Evolutionary conservation across 2,888 invertebrate genomes (phyloP).

Genomic region (Gastrophysa polygoni): DNA sequence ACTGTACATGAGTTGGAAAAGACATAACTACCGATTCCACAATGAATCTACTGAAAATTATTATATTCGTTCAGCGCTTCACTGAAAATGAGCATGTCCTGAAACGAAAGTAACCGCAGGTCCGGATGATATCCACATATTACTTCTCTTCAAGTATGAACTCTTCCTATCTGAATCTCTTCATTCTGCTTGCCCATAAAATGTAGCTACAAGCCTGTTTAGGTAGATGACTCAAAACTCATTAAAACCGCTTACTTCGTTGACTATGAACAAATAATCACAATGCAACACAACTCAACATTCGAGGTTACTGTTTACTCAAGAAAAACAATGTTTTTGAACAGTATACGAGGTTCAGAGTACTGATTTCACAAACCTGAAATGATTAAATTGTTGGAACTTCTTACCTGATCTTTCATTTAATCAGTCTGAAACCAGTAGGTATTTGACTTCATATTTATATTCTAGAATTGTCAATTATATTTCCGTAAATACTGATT

Average conservation of each 20-base stretch:
- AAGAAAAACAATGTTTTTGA: neutral
- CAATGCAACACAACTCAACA: conserved; percentile 37
- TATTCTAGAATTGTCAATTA: no score
- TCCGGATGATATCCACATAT: conserved; percentile 2
- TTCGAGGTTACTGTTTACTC: conserved; percentile 19
- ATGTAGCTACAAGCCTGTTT: conserved; percentile 59
- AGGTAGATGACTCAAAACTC: conserved; percentile 45
- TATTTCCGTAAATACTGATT: no score
- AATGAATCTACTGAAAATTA: no score
- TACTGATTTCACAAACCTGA: no score
- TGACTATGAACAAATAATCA: conserved; percentile 46
- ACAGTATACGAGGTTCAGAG: no score
- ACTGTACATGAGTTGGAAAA: no score
- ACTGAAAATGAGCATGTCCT: conserved; percentile 22
- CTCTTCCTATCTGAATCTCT: no score
- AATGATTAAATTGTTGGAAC: no score
- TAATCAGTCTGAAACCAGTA: no score
- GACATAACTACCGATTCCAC: no score
- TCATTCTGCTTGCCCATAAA: conserved; percentile 57
- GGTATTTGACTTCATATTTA: no score
- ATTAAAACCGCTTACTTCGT: conserved; percentile 53
- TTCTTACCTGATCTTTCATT: no score
- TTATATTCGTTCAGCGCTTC: neutral
- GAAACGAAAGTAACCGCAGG: conserved; percentile 3
- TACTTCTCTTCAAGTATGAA: conserved; percentile 43